Conservation (phyloP, 2,113 vertebrate genomes). For the Barnardius zonarius region DNA sequence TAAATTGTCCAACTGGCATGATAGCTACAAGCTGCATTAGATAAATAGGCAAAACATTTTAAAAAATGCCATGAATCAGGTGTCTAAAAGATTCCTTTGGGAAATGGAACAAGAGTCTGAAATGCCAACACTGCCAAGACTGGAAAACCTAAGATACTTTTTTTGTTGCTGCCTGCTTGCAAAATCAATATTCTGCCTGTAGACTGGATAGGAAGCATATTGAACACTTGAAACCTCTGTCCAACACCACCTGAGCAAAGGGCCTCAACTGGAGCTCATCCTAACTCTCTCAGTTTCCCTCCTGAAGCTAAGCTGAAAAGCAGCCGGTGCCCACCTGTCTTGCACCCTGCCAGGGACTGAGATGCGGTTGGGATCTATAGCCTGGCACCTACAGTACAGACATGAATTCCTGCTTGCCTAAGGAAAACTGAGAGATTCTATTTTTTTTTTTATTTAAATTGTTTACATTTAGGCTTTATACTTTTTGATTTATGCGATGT, state of each 20-base stretch:
- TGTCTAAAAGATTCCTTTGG: background rate
- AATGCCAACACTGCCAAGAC: background rate
- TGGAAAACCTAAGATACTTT: background rate
- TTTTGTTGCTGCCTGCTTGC: fast-evolving
- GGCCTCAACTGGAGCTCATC: fast-evolving
- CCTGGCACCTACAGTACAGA: background rate
- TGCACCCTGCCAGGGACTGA: background rate
- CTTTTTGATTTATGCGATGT: background rate
- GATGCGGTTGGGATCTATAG: background rate
- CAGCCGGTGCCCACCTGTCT: background rate
- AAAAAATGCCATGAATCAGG: background rate
- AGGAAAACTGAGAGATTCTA: background rate
- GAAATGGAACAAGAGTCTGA: background rate
- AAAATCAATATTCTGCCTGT: background rate
- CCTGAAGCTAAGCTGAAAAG: background rate
- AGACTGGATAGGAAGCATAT: background rate
- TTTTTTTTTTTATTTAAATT: background rate
- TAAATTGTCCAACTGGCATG: background rate
- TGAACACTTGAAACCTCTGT: background rate
- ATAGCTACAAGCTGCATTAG: background rate
- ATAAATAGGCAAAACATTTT: background rate
- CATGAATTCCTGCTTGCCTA: background rate
- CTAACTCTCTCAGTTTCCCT: background rate
- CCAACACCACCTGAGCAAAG: too few relatives aligned
- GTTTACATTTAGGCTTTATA: background rate